These are phyloP conservation scores for Antennarius striatus DNA, from an alignment of 2,113 vertebrate species.

Conservation along the genomic window DNA sequence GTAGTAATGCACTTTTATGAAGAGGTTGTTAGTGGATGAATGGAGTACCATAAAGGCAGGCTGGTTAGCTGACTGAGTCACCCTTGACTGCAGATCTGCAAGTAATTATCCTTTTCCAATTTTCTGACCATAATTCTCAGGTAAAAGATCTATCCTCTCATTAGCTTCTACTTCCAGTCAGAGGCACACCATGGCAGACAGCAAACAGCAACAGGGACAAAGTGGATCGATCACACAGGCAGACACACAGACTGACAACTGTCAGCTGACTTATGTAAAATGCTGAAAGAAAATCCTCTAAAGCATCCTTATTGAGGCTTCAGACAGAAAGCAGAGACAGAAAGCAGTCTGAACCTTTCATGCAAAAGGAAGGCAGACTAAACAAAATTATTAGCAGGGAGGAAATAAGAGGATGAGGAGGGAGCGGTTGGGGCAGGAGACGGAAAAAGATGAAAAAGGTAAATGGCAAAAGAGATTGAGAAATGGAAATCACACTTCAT, in stretches of 20 bases:
- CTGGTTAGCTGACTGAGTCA: constrained; percentile 41
- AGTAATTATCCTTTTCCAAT: constrained; percentile 67
- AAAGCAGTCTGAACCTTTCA: constrained; percentile 24
- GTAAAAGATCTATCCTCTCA: constrained; percentile 63
- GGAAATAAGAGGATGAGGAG: constrained; percentile 19
- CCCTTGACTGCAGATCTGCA: constrained; percentile 53
- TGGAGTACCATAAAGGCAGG: constrained; percentile 34
- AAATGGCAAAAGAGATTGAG: constrained; percentile 40
- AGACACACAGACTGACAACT: constrained; percentile 38
- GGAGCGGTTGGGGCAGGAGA: constrained; percentile 17
- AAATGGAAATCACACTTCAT: constrained; percentile 53
- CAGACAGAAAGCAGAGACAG: constrained; percentile 12
- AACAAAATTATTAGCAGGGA: constrained; percentile 45
- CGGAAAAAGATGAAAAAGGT: constrained; percentile 34
- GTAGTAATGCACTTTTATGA: constrained; percentile 51
- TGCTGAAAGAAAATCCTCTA: constrained; percentile 41
- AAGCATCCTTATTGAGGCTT: constrained; percentile 41
- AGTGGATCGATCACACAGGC: constrained; percentile 43
- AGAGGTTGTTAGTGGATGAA: constrained; percentile 46
- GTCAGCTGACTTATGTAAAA: constrained; percentile 37
- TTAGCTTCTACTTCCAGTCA: constrained; percentile 47
- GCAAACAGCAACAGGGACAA: constrained; percentile 41
- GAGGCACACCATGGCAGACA: constrained; percentile 48
- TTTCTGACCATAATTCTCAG: constrained; percentile 66
- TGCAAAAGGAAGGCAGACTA: constrained; percentile 25